phyloP scores from a whole-genome alignment of 2,888 invertebrate genomes.

The Leptura quadrifasciata region DNA sequence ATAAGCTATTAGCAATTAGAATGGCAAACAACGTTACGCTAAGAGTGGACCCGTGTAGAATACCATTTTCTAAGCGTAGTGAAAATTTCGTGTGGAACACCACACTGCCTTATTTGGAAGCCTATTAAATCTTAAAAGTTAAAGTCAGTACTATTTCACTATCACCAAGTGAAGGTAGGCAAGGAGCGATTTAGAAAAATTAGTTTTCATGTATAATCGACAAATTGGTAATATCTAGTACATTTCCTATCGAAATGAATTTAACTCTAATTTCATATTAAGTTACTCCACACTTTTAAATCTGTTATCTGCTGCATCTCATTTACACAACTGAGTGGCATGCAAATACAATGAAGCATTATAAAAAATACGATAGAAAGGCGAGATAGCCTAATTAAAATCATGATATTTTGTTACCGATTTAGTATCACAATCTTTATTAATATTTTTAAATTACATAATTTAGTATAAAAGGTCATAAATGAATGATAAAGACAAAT shows the following conservation, averaged over 20 bases:
- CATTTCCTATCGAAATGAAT: neutral
- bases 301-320: constrained; percentile 16
- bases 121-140: no score
- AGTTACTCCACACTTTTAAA: constrained; percentile 10
- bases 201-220: neutral
- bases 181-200: neutral
- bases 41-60: no score
- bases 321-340: constrained; percentile 12
- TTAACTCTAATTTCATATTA: neutral
- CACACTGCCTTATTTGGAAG: no score
- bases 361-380: constrained; percentile 22
- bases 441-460: neutral
- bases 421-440: neutral
- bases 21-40: no score
- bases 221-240: neutral
- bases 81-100: no score
- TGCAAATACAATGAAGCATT: constrained; percentile 6
- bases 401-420: neutral
- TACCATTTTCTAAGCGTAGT: no score
- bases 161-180: neutral
- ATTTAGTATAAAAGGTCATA: neutral
- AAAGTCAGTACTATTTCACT: neutral
- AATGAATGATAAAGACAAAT: no score
- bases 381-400: constrained; percentile 2
- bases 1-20: no score